A percentile compares a stretch with the other conserved stretches of the same genome.
These are phyloP conservation scores for Chesias legatella DNA, from an alignment of 2,888 invertebrate species.

Conservation along the genomic window DNA sequence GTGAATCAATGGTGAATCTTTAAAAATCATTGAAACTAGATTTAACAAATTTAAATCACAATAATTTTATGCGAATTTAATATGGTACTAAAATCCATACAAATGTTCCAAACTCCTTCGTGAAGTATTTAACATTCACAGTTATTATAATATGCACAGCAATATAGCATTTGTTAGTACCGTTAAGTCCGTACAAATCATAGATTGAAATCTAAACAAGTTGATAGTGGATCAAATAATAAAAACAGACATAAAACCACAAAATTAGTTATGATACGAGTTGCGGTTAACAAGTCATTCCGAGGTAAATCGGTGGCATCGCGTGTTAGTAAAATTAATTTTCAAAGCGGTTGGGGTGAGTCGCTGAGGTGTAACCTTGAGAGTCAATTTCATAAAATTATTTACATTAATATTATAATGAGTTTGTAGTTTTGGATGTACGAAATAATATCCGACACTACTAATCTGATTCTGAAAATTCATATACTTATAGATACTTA, in stretches of 20 bases:
- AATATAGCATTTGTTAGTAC: conserved; percentile 29
- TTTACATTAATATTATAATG: background rate
- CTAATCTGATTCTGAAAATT: too few species aligned
- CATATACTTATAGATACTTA: too few species aligned
- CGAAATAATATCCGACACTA: too few species aligned
- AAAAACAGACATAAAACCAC: conserved; percentile 57
- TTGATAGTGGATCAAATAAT: conserved; percentile 53
- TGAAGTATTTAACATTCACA: background rate
- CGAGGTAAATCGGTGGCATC: conserved; percentile 60
- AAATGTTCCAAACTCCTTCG: too few species aligned
- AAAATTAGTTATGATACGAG: conserved; percentile 51
- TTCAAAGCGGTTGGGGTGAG: conserved; percentile 32
- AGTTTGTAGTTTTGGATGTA: too few species aligned
- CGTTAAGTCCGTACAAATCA: conserved; percentile 35
- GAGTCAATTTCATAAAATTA: conserved; percentile 2
- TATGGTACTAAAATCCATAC: too few species aligned
- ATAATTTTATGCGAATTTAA: too few species aligned
- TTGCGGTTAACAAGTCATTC: conserved; percentile 59
- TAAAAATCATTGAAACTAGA: too few species aligned
- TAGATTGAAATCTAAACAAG: conserved; percentile 49
- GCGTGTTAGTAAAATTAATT: conserved; percentile 74
- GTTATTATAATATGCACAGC: conserved; percentile 13
- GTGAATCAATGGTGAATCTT: too few species aligned
- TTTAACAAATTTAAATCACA: too few species aligned
- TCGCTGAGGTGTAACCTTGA: conserved; percentile 9